phyloP scores from a whole-genome alignment of 2,797 vertebrate species.

The Lates japonicus region DNA sequence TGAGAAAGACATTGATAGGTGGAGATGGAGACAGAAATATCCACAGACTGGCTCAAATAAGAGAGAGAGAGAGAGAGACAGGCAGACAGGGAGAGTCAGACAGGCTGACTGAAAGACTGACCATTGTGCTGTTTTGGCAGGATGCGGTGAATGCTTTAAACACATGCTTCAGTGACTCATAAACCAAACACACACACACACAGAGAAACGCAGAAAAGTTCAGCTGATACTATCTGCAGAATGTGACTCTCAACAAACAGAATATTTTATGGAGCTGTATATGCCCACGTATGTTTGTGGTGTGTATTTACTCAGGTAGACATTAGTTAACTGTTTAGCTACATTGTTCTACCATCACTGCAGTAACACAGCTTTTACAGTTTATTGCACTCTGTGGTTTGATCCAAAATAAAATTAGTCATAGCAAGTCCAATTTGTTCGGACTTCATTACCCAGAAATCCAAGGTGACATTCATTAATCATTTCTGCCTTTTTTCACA shows the following conservation, averaged over 20 bases:
- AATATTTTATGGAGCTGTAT: background rate
- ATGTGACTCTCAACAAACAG: background rate
- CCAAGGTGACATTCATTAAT: too few relatives aligned
- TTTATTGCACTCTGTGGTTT: background rate
- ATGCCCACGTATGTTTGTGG: background rate
- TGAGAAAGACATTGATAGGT: conserved; percentile 13
- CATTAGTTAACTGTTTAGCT: background rate
- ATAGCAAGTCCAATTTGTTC: background rate
- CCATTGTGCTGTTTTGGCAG: conserved; percentile 48
- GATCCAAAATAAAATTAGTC: background rate
- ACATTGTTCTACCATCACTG: background rate
- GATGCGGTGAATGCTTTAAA: conserved; percentile 45
- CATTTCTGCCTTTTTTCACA: too few relatives aligned
- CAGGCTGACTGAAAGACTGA: background rate
- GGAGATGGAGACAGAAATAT: background rate
- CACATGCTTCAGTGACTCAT: conserved; percentile 41
- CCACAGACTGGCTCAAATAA: background rate
- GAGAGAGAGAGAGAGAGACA: background rate
- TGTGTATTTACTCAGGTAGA: background rate
- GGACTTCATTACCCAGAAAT: background rate
- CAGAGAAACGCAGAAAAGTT: background rate
- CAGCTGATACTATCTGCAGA: background rate
- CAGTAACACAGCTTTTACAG: background rate
- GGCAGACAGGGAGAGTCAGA: background rate
- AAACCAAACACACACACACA: conserved; percentile 24